phyloP scores from a whole-genome alignment of 2,797 vertebrate genomes.

The Australoheros facetus region DNA sequence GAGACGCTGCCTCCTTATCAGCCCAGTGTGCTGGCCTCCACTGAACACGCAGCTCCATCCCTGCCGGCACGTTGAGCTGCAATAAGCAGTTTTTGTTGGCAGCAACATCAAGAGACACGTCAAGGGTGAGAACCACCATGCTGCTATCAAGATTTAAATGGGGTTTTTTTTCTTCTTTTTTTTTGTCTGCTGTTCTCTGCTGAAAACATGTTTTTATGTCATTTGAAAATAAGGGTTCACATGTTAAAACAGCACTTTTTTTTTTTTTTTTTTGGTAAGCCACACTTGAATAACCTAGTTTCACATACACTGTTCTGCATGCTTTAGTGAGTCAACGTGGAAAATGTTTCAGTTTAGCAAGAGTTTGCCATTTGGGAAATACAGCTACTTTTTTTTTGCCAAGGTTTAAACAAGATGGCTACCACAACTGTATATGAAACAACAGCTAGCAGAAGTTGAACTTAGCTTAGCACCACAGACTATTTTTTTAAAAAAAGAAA shows the following conservation, averaged over 20 bases:
- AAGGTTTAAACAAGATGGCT: background rate
- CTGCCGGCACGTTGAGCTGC: constrained; percentile 41
- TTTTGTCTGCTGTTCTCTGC: background rate
- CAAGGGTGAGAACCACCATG: constrained; percentile 42
- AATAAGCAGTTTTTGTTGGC: constrained; percentile 52
- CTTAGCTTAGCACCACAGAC: background rate
- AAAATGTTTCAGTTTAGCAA: constrained; percentile 4
- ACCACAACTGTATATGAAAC: background rate
- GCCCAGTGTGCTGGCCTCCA: background rate
- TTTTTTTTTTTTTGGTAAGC: background rate
- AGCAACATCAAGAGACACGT: constrained; percentile 49
- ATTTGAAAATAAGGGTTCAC: constrained; percentile 18
- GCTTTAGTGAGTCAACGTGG: constrained; percentile 11
- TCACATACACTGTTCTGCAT: background rate
- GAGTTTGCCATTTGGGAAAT: background rate
- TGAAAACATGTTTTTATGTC: constrained; percentile 32
- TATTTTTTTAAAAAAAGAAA: no score
- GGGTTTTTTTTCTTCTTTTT: background rate
- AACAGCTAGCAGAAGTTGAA: background rate
- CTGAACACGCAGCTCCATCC: constrained; percentile 36
- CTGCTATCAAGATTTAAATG: constrained; percentile 38
- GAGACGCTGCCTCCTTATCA: constrained; percentile 43
- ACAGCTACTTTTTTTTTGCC: background rate
- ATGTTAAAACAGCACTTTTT: background rate
- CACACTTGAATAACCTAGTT: background rate